phyloP scores from a whole-genome alignment of 2,113 vertebrate species.

The Indicator indicator region DNA sequence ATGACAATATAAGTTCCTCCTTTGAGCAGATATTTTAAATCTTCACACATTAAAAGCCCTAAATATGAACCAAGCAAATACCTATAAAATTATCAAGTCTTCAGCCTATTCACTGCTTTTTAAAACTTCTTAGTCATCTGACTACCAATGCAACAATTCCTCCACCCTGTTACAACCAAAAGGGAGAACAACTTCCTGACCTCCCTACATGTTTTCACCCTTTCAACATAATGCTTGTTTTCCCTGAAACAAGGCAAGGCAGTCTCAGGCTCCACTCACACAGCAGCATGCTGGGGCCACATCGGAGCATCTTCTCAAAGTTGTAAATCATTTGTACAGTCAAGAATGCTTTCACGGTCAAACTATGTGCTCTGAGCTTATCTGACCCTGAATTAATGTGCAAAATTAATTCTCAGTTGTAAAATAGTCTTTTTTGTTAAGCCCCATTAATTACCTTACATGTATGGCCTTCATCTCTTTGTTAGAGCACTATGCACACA shows the following conservation, averaged over 20 bases:
- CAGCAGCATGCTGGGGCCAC: rapidly evolving
- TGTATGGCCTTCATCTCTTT: not conserved
- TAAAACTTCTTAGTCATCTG: not conserved
- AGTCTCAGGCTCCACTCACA: not conserved
- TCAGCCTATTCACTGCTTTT: not conserved
- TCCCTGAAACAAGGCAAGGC: not conserved
- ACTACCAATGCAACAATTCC: not conserved
- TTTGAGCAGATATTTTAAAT: not conserved
- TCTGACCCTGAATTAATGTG: not conserved
- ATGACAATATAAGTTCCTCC: not conserved
- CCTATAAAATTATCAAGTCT: not conserved
- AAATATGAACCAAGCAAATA: not conserved
- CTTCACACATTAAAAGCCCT: not conserved
- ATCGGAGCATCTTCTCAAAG: not conserved
- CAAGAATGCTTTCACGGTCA: not conserved
- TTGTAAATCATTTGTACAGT: not conserved
- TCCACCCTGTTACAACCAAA: not conserved
- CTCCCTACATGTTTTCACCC: not conserved
- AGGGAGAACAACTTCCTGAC: not conserved
- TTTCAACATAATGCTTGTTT: not conserved
- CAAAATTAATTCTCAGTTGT: not conserved
- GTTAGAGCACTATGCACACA: not conserved
- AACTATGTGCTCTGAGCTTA: not conserved
- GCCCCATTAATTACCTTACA: not conserved
- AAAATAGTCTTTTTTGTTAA: not conserved